phyloP scores from a whole-genome alignment of 1,140 invertebrate genomes.

The Battus philenor region DNA sequence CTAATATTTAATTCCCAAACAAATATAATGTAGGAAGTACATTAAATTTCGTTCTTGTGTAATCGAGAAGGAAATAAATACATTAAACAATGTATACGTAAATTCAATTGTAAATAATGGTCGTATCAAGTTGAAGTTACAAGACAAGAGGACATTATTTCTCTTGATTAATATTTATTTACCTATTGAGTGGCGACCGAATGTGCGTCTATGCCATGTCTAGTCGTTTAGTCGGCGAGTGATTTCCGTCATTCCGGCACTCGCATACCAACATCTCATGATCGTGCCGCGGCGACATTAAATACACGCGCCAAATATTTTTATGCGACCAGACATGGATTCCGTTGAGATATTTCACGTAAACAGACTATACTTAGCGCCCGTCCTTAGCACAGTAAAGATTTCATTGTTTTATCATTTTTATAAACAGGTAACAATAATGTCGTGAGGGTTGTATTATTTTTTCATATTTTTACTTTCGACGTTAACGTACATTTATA shows the following conservation, averaged over 20 bases:
- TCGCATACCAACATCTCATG: no score
- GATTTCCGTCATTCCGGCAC: constrained; percentile 58
- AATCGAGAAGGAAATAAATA: no score
- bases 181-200: no score
- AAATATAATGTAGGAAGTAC: no score
- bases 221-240: no score
- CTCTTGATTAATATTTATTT: no score
- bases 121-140: no score
- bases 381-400: neutral
- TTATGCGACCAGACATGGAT: constrained; percentile 45
- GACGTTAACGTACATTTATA: neutral
- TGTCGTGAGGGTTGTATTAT: neutral
- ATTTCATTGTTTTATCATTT: constrained; percentile 7
- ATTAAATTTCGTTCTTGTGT: no score
- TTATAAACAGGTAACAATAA: neutral
- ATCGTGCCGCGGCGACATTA: constrained; percentile 42
- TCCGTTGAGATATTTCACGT: constrained; percentile 25
- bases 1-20: no score
- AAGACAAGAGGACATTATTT: no score
- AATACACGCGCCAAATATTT: constrained; percentile 57
- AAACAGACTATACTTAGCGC: constrained; percentile 9
- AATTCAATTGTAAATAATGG: no score
- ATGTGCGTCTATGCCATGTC: constrained; percentile 66
- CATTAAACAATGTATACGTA: no score
- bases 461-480: neutral